Conservation (phyloP, 2,113 vertebrate genomes). For the Octodon degus region DNA sequence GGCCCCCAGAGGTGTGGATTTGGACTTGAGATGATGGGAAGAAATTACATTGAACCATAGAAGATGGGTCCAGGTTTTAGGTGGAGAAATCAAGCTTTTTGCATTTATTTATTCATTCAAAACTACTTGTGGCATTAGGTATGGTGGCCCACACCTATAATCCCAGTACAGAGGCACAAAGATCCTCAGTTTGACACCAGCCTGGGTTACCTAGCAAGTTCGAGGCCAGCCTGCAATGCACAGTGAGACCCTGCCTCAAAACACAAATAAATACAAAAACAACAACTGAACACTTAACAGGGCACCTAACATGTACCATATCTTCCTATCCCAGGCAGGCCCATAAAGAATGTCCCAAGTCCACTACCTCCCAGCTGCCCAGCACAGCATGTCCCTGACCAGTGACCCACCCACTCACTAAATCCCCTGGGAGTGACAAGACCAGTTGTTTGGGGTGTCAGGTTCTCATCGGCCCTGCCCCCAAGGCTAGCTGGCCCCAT, state of each 20-base stretch:
- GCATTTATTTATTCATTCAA: neutral
- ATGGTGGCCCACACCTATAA: neutral
- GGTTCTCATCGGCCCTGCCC: neutral
- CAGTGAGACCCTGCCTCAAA: neutral
- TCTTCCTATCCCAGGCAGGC: neutral
- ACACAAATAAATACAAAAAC: neutral
- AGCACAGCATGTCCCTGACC: conserved; percentile 68
- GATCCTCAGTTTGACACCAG: neutral
- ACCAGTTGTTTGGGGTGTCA: conserved; percentile 72
- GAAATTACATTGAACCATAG: rapidly evolving
- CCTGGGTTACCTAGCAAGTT: neutral
- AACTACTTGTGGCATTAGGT: neutral
- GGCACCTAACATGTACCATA: neutral
- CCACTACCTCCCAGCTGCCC: neutral
- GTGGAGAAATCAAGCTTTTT: neutral
- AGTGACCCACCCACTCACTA: conserved; percentile 58
- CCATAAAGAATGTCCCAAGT: neutral
- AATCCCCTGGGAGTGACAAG: conserved; percentile 74
- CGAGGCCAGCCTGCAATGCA: neutral
- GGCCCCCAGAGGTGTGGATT: neutral
- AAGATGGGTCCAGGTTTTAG: neutral
- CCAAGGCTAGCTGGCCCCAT: neutral
- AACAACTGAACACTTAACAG: neutral
- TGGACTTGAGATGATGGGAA: neutral
- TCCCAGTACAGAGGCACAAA: neutral